A percentile compares a stretch with the other conserved stretches of the same genome.
Evolutionary conservation across 2,113 vertebrate species (phyloP).

Genomic region (Gallinago undulata): DNA sequence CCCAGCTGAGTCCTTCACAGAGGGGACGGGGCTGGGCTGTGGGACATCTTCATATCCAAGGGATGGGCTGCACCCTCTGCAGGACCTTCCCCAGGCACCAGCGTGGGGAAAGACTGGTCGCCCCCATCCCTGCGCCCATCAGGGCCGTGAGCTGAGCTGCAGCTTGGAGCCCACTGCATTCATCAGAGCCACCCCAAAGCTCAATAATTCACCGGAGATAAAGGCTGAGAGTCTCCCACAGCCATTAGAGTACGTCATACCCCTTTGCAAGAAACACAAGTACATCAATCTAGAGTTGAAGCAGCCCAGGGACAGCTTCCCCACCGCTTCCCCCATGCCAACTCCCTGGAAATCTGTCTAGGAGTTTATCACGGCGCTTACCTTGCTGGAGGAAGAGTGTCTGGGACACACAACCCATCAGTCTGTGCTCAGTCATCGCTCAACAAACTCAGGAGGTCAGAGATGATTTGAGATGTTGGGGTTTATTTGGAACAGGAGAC

Average conservation of each 20-base stretch:
- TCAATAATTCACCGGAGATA: not conserved
- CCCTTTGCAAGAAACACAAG: not conserved
- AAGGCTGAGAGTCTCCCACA: not conserved
- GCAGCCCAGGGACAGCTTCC: not conserved
- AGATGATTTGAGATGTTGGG: not conserved
- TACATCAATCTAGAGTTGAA: not conserved
- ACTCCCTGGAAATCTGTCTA: not conserved
- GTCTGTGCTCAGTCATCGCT: not conserved
- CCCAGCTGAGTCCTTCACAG: not conserved
- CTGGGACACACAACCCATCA: not conserved
- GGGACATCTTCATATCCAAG: not conserved
- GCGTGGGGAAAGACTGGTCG: not conserved
- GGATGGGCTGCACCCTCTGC: not conserved
- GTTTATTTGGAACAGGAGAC: slow-evolving; percentile 20
- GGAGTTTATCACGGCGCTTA: not conserved
- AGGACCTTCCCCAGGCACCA: not conserved
- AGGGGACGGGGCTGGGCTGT: not conserved
- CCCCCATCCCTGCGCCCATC: not conserved
- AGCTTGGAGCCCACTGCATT: not conserved
- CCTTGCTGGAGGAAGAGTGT: not conserved
- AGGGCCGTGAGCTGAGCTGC: not conserved
- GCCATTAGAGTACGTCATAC: fast-evolving
- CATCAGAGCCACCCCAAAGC: too few relatives aligned
- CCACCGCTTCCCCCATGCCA: fast-evolving
- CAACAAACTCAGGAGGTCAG: not conserved